Base-by-base conservation (phyloP, 2,113 vertebrate genomes). In the Pao palembangensis region DNA sequence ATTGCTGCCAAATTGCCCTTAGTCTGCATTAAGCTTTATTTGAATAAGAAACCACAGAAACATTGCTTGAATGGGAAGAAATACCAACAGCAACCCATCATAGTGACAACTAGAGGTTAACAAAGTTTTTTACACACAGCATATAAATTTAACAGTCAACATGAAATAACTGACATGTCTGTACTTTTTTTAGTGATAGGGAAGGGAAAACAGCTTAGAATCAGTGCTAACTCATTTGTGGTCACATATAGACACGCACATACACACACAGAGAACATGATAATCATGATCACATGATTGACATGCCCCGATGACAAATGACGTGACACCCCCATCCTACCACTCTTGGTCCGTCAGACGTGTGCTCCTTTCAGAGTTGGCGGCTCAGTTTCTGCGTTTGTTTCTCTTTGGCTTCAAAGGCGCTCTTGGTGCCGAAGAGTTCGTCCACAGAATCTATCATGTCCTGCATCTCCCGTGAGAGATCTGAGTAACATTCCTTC, bases 311-410 rank as follows among this genome's bases (percentile, higher is more conserved):
- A 23, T 23, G 21, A 23, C 21, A 23, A 2, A 23, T 23, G 21
- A 38, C 8, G 8, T 3, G 34, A 38, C 34, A 11, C 34, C 34
- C 4, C 34, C 34, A 38, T 8, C 34, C 10, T 38, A 38, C 28
- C 28, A 6, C 1, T 8, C 6, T 31, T 8, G 34, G 34, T 38
- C 34, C 10, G 8, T 38, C 34, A 38, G 34, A 38, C 34, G 1
- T 1, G 8, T 12, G 8, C 34, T 12, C n/a, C 16, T 34, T 72
- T 92, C 82, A 94, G 60, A 94, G 86, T 70, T 93, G 91, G 43
- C 86, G 76, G 76, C 76, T 93, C 54, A 93, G 91, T 67, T 94
- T 93, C 81, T 93, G 85, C 5, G 85, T 76, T 71, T 95, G 90
- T 56, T 91, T 87, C 42, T 90, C 90, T 78, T 92, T 90, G 67